Percentiles rank a stretch among this genome's conserved stretches.
These are phyloP conservation scores for Beris morrisii DNA, from an alignment of 2,888 invertebrate genomes.

Conservation along the genomic window DNA sequence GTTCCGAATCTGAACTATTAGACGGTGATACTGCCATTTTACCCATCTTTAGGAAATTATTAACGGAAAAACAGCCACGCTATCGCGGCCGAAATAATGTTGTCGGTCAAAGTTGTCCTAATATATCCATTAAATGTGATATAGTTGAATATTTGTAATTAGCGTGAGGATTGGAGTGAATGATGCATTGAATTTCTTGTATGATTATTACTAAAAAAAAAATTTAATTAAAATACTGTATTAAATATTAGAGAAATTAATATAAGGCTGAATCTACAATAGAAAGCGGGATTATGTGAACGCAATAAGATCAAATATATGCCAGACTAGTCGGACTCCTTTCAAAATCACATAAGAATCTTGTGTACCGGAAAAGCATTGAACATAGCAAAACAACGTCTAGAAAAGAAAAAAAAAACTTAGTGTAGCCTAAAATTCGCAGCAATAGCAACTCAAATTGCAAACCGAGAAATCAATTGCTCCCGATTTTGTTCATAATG, in stretches of 20 bases:
- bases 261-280: not conserved
- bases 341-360: no score
- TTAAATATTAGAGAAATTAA: not conserved
- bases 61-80: conserved; percentile 77
- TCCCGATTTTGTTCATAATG: not conserved
- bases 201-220: no score
- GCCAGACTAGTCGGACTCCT: no score
- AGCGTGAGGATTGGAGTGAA: not conserved
- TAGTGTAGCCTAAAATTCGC: no score
- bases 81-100: conserved; percentile 56
- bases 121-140: conserved; percentile 94
- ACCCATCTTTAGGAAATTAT: conserved; percentile 89
- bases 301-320: not conserved
- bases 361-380: no score
- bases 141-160: conserved; percentile 88
- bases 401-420: no score
- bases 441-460: no score
- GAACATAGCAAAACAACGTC: no score
- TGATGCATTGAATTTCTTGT: no score
- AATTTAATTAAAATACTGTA: not conserved
- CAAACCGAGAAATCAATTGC: no score
- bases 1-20: conserved; percentile 80
- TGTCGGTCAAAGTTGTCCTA: conserved; percentile 83
- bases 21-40: conserved; percentile 76
- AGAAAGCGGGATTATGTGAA: not conserved